Evolutionary conservation across 2,888 invertebrate genomes (phyloP), one percentile per base, ranked within the genome.

Genomic region (Lochmaea capreae): DNA sequence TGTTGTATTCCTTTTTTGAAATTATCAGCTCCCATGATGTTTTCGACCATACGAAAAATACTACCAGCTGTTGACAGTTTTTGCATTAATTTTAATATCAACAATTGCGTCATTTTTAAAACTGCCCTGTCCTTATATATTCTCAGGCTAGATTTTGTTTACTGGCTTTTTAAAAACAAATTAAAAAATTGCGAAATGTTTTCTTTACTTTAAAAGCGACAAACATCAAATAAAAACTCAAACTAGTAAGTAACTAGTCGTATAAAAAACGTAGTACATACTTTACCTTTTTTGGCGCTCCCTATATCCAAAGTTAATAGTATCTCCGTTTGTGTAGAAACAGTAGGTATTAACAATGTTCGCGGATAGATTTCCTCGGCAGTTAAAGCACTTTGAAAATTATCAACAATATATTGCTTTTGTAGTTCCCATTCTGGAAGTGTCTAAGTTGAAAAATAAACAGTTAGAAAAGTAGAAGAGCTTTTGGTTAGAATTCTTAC

Each of bases 341-440:
- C 83, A 65, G 90, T 88, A 1, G 33, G 33, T 33, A 80, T 78
- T 26, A 89, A 91, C 78, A 95, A 85, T 0, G 94, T 89, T 66
- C 91, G 90, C 0, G 91, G 89, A 18, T 85, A 86, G 33, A 86
- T 84, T n/a, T 92, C 89, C 81, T 94, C 95, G 75, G 85, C 84
- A 0, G 87, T 86, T 71, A 94, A 87, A 6, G 92, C 90, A 0
- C 88, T 85, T 78, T 95, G 95, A 0, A 94, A 79, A 83, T 93
- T 92, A 72, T 93, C 92, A 0, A 89, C 88, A 0, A 94, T 91
- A 81, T 94, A 95, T 80, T 94, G 93, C 9, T 90, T 89, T 33
- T 89, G 90, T 72, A 94, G 83, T 52, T 91, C 91, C 92, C 93
- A 92, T 0, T 89, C 83, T 0, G 86, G 79, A 11, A 73, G 69